Conservation (phyloP, 2,888 invertebrate genomes). For the Cepaea hortensis region DNA sequence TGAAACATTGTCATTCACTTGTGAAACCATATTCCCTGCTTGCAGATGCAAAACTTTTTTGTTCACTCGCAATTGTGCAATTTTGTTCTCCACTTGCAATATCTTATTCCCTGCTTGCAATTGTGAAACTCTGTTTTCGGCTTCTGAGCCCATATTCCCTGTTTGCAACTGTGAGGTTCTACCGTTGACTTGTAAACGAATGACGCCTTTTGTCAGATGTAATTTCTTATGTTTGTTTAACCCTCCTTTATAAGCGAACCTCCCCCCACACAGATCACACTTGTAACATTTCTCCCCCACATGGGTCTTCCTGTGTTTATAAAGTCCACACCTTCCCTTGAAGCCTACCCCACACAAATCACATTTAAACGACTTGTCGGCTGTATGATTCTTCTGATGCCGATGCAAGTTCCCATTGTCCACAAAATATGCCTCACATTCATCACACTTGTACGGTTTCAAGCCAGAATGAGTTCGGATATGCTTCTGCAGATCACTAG, state of each 20-base stretch:
- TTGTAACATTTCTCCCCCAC: conserved; percentile 4
- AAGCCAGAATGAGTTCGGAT: conserved; percentile 25
- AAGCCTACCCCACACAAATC: conserved; percentile 40
- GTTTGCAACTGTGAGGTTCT: no score
- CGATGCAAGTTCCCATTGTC: conserved; percentile 43
- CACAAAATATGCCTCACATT: conserved; percentile 35
- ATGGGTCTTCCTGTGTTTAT: conserved; percentile 6
- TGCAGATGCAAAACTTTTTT: no score
- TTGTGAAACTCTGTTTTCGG: no score
- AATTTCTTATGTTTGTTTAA: conserved; percentile 7
- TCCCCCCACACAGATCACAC: conserved; percentile 21
- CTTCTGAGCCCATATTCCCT: no score
- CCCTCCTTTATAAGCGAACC: neutral
- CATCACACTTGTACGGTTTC: conserved; percentile 46
- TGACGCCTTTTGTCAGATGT: neutral
- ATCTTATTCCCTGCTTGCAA: no score
- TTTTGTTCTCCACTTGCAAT: no score
- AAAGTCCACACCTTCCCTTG: neutral
- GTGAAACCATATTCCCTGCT: no score
- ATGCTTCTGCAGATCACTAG: conserved; percentile 8
- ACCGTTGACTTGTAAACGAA: no score
- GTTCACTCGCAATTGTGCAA: no score
- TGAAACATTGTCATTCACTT: no score
- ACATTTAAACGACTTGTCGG: conserved; percentile 46
- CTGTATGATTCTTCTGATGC: conserved; percentile 47